Base-by-base conservation (phyloP, 1,140 invertebrate genomes). In the Bombus ignitus region DNA sequence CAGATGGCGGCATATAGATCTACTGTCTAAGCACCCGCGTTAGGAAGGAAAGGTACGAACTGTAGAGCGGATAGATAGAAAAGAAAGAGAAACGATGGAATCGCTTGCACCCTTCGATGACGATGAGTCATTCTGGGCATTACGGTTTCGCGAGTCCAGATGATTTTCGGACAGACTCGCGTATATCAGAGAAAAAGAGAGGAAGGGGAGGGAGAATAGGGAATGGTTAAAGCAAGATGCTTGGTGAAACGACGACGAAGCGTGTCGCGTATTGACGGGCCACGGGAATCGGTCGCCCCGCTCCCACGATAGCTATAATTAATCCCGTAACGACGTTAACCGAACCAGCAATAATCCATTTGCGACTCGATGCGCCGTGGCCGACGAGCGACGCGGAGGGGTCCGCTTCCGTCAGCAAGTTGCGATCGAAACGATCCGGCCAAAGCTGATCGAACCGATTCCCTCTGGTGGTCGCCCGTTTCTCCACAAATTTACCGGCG, bases 291-390 rank as follows among this genome's bases (percentile, higher is more conserved):
- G 79, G 79, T 65, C 37, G 73, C 42, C 47, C 62, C 47, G 82
- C 74, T 80, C 86, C 59, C 37, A 83, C 59, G 70, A 80, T 85
- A 87, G 83, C 76, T 87, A 79, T 87, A 89, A 89, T 87, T 75
- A 89, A 88, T 83, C 65, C 72, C n/a, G 39, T 87, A 89, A 89
- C 77, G 81, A 83, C 73, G 66, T 89, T 89, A 89, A 89, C 72
- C 77, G 88, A 89, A 83, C 75, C 88, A 89, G 88, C 88, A 89
- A 89, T 89, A 89, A 89, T 89, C 65, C 53, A 47, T 59, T 68
- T 37, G 80, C 75, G 83, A 83, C 74, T 71, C 71, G 75, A 25
- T 77, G 72, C 75, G 65, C 66, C 75, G 82, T 81, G 76, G 22
- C 62, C 66, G 25, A 59, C 32, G 66, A 75, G 15, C 74, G 78